Base-by-base conservation (phyloP, 2,113 vertebrate genomes). In the Protobothrops mucrosquamatus region DNA sequence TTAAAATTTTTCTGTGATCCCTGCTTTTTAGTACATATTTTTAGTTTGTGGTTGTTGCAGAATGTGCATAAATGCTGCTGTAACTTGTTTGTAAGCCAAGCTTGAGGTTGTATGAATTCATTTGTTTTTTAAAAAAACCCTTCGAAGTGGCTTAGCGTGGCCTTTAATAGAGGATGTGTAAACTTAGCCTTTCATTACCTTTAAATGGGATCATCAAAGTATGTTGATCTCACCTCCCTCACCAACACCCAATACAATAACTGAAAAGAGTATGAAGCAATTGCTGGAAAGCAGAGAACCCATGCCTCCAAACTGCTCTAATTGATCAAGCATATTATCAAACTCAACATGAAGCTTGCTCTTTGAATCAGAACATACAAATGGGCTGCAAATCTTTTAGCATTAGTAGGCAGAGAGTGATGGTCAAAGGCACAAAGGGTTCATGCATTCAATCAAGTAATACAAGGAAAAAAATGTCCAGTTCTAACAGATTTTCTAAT, bases 361-460 rank as follows among this genome's bases (percentile, higher is more conserved):
- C 96, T 97, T 97, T 97, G 97, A 97, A 89, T 97, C 94, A 97
- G 96, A 97, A 96, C 97, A 95, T 98, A 97, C 97, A 97, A 96
- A 97, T 96, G 96, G 97, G 97, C 97, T 98, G 97, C 96, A 97
- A 97, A 97, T 97, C 96, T 96, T 96, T 97, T 97, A 95, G 94
- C 93, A 96, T 97, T 95, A 96, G 97, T 97, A 98, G 97, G 97
- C 97, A 97, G 96, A 97, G 97, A 97, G 96, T 98, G 97, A 98
- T 97, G 97, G 97, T 98, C 97, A 97, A 97, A 98, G 98, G 98
- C 98, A 98, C 97, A 97, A 98, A 98, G 97, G 97, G 96, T 98
- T 97, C 96, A 97, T 97, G 97, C 97, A 97, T 97, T 97, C 97
- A 97, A 92, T 97, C 97, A 97, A 95, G 96, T 96, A 98, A 97